Evolutionary conservation across 2,888 invertebrate genomes (phyloP), one percentile per base, ranked within the genome.

Genomic region (Perithous albicinctus): DNA sequence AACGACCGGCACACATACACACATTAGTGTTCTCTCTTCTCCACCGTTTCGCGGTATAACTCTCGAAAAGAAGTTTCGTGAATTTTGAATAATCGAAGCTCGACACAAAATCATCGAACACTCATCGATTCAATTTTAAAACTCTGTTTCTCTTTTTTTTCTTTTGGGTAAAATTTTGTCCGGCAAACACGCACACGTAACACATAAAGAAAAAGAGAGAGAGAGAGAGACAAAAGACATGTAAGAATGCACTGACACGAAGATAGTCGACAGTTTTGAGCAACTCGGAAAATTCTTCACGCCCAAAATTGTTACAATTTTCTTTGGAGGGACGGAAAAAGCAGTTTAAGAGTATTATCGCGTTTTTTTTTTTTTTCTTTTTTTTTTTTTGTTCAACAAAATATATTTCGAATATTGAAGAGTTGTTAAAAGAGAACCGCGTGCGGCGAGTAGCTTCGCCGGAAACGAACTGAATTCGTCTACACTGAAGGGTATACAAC

Each of bases 381-480:
- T n/a, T n/a, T n/a, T n/a, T n/a, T n/a, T n/a, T n/a, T n/a, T n/a
- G n/a, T n/a, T n/a, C n/a, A n/a, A 8, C 15, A 32, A 51, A 8
- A 5, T 35, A 61, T 63, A 23, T 38, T 29, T 3, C n/a, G 54
- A 56, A 35, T 35, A 46, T 43, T 54, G 5, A 20, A 5, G 20
- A 29, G n/a, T 48, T 59, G n/a, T 43, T 70, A 76, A 80, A 80
- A 72, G 59, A 32, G 26, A 56, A 76, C 23, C 73, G 54, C 74
- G 66, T 74, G 70, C 66, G 64, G 43, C 80, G 41, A 69, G 73
- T 66, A 74, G 32, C 61, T 64, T 48, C 23, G 74, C 74, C 73
- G 70, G 74, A 78, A 76, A 43, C 56, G 69, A 70, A 80, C 82
- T 82, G 72, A 73, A 43, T 41, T 54, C 8, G 23, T n/a, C 63